Evolutionary conservation across 2,888 invertebrate species (phyloP).

Genomic region (Apodemia hepburni): DNA sequence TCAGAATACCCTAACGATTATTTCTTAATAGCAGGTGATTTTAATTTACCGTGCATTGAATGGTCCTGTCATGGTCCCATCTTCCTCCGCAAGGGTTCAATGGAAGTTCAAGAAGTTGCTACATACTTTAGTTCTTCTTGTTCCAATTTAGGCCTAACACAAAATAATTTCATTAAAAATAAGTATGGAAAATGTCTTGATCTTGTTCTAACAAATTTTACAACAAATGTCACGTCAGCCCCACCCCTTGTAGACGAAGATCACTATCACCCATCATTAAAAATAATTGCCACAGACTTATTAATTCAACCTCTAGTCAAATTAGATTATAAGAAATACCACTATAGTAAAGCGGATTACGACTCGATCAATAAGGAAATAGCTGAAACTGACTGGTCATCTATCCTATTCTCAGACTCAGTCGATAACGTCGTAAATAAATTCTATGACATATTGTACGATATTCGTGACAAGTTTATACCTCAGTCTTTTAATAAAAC

Average conservation of each 20-base stretch:
- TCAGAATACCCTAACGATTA: neutral
- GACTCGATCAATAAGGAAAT: neutral
- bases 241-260: slow-evolving; percentile 8
- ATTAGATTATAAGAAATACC: neutral
- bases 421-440: neutral
- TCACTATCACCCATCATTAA: slow-evolving; percentile 8
- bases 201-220: slow-evolving; percentile 10
- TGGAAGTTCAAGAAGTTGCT: slow-evolving; percentile 9
- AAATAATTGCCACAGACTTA: neutral
- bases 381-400: neutral
- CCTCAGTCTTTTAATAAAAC: neutral
- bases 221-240: neutral
- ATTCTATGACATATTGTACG: neutral
- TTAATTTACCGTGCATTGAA: slow-evolving; percentile 16
- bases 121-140: neutral
- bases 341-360: no score
- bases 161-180: slow-evolving; percentile 7
- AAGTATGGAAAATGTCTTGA: slow-evolving; percentile 5
- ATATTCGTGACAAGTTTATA: neutral
- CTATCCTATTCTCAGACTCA: neutral
- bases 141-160: neutral
- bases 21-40: no score
- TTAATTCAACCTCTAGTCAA: neutral
- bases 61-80: neutral
- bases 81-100: neutral